These are phyloP conservation scores for Umimayanthus chanpuru DNA, from an alignment of 92 coral and sea anemone species.

Conservation along the genomic window DNA sequence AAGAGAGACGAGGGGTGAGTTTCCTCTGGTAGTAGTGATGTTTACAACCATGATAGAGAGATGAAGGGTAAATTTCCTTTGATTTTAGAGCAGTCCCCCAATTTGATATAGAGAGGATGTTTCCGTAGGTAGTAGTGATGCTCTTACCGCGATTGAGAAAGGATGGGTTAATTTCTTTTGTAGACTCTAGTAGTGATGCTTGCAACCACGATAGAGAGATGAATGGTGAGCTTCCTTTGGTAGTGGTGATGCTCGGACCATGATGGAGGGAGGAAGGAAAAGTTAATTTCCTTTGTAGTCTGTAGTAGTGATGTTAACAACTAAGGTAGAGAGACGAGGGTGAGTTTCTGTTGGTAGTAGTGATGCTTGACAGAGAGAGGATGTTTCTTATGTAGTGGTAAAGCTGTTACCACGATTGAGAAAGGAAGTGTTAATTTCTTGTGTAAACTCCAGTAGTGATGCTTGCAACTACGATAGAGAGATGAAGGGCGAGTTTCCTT, in stretches of 20 bases:
- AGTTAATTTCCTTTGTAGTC: conserved; percentile 21
- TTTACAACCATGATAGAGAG: conserved; percentile 91
- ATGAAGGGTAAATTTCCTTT: conserved; percentile 68
- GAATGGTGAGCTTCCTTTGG: too few relatives aligned
- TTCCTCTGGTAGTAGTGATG: conserved; percentile 65
- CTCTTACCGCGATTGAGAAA: too few relatives aligned
- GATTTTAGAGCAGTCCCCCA: not conserved
- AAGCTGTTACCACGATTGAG: too few relatives aligned
- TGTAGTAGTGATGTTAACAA: conserved; percentile 35
- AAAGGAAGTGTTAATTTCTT: not conserved
- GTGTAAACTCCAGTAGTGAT: conserved; percentile 44
- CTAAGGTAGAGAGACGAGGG: conserved; percentile 32
- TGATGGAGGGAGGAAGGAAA: too few relatives aligned
- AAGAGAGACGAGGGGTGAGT: conserved; percentile 53
- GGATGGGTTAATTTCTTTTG: too few relatives aligned
- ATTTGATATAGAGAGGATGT: too few relatives aligned
- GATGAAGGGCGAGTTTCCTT: conserved; percentile 61
- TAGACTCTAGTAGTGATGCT: conserved; percentile 71
- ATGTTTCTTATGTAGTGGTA: too few relatives aligned
- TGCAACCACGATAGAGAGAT: conserved; percentile 57
- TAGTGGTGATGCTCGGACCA: not conserved
- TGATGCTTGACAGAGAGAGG: too few relatives aligned
- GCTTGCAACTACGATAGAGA: too few relatives aligned
- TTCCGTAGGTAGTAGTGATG: too few relatives aligned
- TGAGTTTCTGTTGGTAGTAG: conserved; percentile 7